phyloP scores from a whole-genome alignment of 2,797 vertebrate genomes.

The Sciurus vulgaris region DNA sequence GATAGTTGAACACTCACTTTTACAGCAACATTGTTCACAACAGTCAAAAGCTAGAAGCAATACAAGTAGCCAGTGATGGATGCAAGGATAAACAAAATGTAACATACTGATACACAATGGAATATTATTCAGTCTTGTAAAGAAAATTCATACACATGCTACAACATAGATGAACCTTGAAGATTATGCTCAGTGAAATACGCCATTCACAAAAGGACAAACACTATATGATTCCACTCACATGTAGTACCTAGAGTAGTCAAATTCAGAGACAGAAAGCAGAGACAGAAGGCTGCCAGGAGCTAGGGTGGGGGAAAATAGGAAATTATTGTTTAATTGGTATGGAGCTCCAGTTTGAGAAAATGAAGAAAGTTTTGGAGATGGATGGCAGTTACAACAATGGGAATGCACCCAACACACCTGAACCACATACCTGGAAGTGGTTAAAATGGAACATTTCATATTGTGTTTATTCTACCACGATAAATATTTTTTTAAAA shows the following conservation, averaged over 20 bases:
- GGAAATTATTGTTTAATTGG: neutral
- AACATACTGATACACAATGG: neutral
- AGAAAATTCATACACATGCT: neutral
- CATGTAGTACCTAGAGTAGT: neutral
- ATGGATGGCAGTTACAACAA: neutral
- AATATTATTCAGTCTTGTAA: slow-evolving; percentile 11
- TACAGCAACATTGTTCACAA: neutral
- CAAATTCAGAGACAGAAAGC: slow-evolving; percentile 8
- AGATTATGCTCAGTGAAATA: neutral
- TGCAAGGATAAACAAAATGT: neutral
- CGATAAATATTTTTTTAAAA: neutral
- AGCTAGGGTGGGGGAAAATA: neutral
- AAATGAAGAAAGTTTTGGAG: neutral
- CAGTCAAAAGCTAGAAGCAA: neutral
- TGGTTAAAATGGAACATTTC: neutral
- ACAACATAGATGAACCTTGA: neutral
- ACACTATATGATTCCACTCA: neutral
- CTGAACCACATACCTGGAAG: neutral
- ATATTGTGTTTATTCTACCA: neutral
- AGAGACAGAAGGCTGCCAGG: neutral
- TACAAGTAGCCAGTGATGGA: neutral
- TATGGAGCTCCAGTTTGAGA: neutral
- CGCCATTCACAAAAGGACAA: slow-evolving; percentile 13
- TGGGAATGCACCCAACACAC: neutral
- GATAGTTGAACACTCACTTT: neutral